Evolutionary conservation across 2,888 invertebrate genomes (phyloP).

Genomic region (Tubiluchus corallicola): DNA sequence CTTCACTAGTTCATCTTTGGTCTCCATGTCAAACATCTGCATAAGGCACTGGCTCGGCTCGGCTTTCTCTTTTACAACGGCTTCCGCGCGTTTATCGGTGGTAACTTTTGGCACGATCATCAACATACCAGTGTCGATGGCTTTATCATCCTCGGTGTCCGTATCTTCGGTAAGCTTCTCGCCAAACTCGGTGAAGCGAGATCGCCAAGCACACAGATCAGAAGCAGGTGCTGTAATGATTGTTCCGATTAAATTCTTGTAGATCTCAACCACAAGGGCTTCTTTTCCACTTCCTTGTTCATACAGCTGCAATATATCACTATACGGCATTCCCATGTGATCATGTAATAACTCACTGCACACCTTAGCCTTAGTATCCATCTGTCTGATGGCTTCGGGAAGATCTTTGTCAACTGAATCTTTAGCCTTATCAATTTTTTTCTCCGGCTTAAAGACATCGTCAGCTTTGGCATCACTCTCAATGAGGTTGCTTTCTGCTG

Average conservation of each 20-base stretch:
- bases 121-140: conserved; percentile 22
- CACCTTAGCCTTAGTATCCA: conserved; percentile 20
- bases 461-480: background rate
- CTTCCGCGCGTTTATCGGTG: conserved; percentile 15
- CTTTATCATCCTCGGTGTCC: conserved; percentile 15
- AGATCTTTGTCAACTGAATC: background rate
- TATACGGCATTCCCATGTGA: conserved; percentile 19
- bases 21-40: conserved; percentile 18
- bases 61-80: conserved; percentile 20
- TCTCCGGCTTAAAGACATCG: conserved; percentile 5
- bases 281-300: background rate
- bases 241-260: background rate
- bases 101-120: conserved; percentile 8
- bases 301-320: background rate
- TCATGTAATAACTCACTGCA: conserved; percentile 21
- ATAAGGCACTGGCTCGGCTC: conserved; percentile 21
- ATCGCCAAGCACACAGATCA: background rate
- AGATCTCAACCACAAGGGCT: background rate
- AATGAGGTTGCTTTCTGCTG: conserved; percentile 14
- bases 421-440: background rate
- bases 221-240: background rate
- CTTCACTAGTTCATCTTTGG: conserved; percentile 20
- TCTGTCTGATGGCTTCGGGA: too few relatives aligned
- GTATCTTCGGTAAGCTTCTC: background rate
- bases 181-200: too few relatives aligned